A percentile compares a stretch with the other conserved stretches of the same genome.
Conservation (phyloP, 2,888 invertebrate genomes). For the Torymus aiolomorphi region DNA sequence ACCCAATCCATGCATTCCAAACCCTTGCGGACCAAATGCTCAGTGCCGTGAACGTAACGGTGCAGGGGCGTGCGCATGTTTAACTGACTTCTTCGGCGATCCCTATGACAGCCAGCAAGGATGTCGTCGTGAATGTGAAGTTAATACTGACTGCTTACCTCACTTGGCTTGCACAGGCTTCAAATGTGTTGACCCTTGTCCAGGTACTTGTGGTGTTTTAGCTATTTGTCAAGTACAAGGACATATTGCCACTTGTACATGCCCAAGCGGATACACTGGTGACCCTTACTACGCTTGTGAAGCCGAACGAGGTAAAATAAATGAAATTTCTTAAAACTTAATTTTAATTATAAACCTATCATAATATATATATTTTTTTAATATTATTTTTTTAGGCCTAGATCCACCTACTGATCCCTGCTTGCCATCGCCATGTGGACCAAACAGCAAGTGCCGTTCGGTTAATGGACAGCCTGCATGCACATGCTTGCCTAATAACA, state of each 20-base stretch:
- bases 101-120: constrained; percentile 84
- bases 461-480: constrained; percentile 89
- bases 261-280: constrained; percentile 85
- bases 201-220: constrained; percentile 87
- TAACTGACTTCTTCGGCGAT: constrained; percentile 87
- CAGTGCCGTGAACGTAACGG: constrained; percentile 89
- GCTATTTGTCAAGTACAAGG: constrained; percentile 88
- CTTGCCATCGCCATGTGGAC: constrained; percentile 90
- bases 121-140: constrained; percentile 87
- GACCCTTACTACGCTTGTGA: constrained; percentile 84
- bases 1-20: constrained; percentile 87
- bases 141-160: constrained; percentile 85
- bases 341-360: not conserved
- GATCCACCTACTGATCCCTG: constrained; percentile 81
- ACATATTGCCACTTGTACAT: constrained; percentile 87
- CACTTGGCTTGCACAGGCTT: constrained; percentile 86
- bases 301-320: constrained; percentile 60
- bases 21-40: constrained; percentile 91
- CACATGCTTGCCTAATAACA: constrained; percentile 87
- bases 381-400: constrained; percentile 28
- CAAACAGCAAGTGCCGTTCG: constrained; percentile 89
- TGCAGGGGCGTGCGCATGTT: constrained; percentile 90
- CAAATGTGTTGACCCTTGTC: constrained; percentile 91
- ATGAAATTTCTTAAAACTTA: not conserved
- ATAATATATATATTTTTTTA: too few relatives aligned